Base-by-base conservation (phyloP, 2,113 vertebrate genomes). In the Irena cyanogastra region DNA sequence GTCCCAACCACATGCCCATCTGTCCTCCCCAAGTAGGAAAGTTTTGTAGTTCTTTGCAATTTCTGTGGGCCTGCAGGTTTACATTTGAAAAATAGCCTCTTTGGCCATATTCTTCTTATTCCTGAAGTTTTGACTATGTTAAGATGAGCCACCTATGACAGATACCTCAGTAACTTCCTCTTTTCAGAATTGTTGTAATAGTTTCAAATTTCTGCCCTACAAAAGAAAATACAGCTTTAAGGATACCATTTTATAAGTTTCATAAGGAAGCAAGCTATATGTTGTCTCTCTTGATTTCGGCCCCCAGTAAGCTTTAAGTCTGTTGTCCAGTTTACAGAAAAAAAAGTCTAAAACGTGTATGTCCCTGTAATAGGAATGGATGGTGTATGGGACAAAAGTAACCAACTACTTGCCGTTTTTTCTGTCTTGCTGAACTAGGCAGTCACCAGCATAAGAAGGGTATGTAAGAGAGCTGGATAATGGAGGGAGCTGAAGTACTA, bases 1-100 rank as follows among this genome's bases (percentile, higher is more conserved):
- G 24, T 77, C 15, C 16, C 35, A 17, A 2, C 35, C 13, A 7
- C 6, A 1, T 50, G 33, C 35, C 24, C 1, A 1, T 57, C 37
- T 71, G 33, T 81, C 59, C 10, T 90, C 17, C 9, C 3, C 18
- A 54, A 0, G 9, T 6, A 52, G 54, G 20, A 79, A 56, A 13
- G 7, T 56, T 88, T 65, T 44, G 37, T 79, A 39, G 35, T 90
- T 78, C 21, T 44, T 7, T 47, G 68, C 33, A 57, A 15, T 49
- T 80, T 71, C 5, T 37, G 12, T 35, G 24, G 28, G 13, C 7
- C 19, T 86, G 33, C 26, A 77, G 47, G 13, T 74, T 66, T 52
- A 9, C 17, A 27, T 83, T 70, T 80, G 11, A 65, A 87, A 72
- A 50, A 44, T 15, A 49, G 9, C 5, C 13, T 65, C 39, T 60